Evolutionary conservation across 2,797 vertebrate species (phyloP).

Genomic region (Xerus rutilus): DNA sequence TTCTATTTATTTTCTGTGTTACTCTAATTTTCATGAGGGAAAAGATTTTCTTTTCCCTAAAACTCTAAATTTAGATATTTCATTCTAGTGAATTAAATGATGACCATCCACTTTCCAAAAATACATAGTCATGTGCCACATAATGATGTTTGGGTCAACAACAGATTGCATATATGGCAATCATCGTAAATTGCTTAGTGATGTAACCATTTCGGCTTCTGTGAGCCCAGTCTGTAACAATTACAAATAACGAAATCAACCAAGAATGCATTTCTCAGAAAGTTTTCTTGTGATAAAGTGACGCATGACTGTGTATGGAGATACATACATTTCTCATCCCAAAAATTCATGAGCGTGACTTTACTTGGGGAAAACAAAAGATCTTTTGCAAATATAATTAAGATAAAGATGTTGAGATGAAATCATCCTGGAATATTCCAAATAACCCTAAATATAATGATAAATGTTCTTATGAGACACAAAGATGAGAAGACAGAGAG

Average conservation of each 20-base stretch:
- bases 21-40: not conserved
- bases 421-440: not conserved
- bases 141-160: not conserved
- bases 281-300: not conserved
- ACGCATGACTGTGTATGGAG: accelerated
- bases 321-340: too few relatives aligned
- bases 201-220: not conserved
- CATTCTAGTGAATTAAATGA: not conserved
- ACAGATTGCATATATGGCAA: not conserved
- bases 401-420: not conserved
- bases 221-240: not conserved
- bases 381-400: not conserved
- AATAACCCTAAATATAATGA: not conserved
- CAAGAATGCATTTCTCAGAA: not conserved
- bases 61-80: not conserved
- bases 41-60: not conserved
- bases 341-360: not conserved
- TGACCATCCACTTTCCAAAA: too few relatives aligned
- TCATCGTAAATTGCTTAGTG: not conserved
- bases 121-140: not conserved
- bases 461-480: not conserved
- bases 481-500: not conserved
- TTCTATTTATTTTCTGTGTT: not conserved
- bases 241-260: too few relatives aligned
- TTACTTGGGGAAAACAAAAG: not conserved